These are phyloP conservation scores for Tor tambroides DNA, from an alignment of 2,113 vertebrate genomes.

Conservation along the genomic window DNA sequence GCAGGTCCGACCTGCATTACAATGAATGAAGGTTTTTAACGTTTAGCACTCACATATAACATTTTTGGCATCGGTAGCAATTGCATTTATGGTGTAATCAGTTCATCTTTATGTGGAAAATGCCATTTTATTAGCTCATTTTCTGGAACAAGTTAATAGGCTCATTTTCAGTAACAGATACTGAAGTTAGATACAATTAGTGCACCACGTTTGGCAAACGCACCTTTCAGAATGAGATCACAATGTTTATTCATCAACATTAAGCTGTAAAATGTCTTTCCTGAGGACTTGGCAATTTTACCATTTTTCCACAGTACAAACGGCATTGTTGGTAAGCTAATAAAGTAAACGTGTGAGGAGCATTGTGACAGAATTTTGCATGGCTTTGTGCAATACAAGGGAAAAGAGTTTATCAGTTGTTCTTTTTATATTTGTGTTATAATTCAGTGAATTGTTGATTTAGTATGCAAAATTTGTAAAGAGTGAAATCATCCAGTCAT, in stretches of 20 bases:
- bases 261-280: conserved; percentile 59
- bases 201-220: conserved; percentile 57
- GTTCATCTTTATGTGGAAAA: conserved; percentile 72
- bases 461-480: not conserved
- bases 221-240: conserved; percentile 53
- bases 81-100: conserved; percentile 56
- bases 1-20: not conserved
- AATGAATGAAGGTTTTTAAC: conserved; percentile 53
- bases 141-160: conserved; percentile 66
- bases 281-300: conserved; percentile 55
- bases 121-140: conserved; percentile 63
- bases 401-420: conserved; percentile 16
- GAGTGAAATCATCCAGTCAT: not conserved
- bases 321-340: conserved; percentile 51
- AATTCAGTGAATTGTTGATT: conserved; percentile 7
- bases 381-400: not conserved
- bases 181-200: conserved; percentile 62
- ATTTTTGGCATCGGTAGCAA: conserved; percentile 58
- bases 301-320: conserved; percentile 60
- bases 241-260: conserved; percentile 59
- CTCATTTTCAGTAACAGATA: conserved; percentile 69
- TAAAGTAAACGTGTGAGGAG: conserved; percentile 60
- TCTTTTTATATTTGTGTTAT: conserved; percentile 41
- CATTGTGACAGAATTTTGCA: conserved; percentile 44
- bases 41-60: conserved; percentile 46